A percentile compares a stretch with the other conserved stretches of the same genome.
These are phyloP conservation scores for Petrosia ficiformis DNA, from an alignment of 37 sponge, comb jelly and placozoan genomes.

Conservation along the genomic window DNA sequence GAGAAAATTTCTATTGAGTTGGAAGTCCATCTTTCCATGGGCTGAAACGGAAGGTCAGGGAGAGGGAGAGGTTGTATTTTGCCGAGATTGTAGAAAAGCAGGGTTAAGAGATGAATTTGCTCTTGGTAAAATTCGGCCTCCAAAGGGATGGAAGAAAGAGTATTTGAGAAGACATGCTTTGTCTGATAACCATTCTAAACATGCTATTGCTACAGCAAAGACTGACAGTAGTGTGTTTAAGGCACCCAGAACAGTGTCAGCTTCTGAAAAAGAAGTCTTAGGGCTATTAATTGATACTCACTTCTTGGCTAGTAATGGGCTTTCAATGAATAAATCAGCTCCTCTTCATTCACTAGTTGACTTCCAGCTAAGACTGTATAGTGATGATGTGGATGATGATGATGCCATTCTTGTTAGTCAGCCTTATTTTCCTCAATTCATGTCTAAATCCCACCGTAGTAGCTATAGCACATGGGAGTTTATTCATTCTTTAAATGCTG, in stretches of 20 bases:
- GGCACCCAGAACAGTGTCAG: neutral
- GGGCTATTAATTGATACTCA: neutral
- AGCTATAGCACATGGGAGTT: conserved; percentile 22
- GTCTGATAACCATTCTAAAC: neutral
- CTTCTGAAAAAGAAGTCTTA: neutral
- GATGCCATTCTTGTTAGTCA: no score
- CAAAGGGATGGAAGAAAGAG: neutral
- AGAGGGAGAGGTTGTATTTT: neutral
- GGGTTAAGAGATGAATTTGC: neutral
- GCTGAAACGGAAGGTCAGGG: neutral
- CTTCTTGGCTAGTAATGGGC: neutral
- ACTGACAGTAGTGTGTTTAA: neutral
- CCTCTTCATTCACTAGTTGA: neutral
- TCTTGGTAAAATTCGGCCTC: neutral
- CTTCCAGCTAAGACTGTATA: neutral
- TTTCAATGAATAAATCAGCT: neutral
- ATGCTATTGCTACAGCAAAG: neutral
- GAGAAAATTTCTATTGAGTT: neutral
- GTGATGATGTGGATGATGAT: no score
- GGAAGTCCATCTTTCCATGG: neutral
- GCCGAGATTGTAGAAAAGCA: neutral
- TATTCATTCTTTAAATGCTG: conserved; percentile 7
- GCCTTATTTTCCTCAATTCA: no score
- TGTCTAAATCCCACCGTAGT: conserved; percentile 12
- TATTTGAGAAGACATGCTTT: neutral